Conservation (phyloP, 2,888 invertebrate genomes). For the Hypselothyrea guttata region DNA sequence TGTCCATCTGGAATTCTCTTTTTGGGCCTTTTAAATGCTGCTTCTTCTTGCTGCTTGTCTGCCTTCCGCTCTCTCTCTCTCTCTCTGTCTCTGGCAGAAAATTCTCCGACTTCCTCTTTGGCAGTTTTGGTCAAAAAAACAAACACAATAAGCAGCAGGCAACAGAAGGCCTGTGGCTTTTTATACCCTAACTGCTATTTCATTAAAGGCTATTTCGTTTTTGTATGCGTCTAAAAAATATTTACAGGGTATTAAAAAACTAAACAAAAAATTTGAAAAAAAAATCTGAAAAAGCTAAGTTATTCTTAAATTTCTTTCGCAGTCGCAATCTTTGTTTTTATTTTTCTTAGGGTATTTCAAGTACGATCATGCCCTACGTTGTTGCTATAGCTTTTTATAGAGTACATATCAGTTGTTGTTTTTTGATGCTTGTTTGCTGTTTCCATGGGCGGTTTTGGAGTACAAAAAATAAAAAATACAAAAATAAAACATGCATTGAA, state of each 20-base stretch:
- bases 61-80: too few relatives aligned
- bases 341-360: slow-evolving; percentile 24
- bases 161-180: slow-evolving; percentile 7
- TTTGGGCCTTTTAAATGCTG: not conserved
- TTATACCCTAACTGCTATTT: slow-evolving; percentile 9
- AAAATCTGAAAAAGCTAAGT: too few relatives aligned
- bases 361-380: not conserved
- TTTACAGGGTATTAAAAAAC: too few relatives aligned
- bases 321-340: too few relatives aligned
- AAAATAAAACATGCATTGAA: slow-evolving; percentile 47
- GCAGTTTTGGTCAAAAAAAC: slow-evolving; percentile 14
- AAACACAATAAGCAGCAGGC: not conserved
- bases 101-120: slow-evolving; percentile 30
- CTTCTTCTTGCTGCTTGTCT: slow-evolving; percentile 1
- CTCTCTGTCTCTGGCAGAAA: too few relatives aligned
- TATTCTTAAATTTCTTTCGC: too few relatives aligned
- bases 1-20: not conserved
- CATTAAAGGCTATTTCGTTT: too few relatives aligned
- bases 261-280: too few relatives aligned
- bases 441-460: slow-evolving; percentile 40
- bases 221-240: too few relatives aligned
- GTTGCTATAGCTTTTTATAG: not conserved
- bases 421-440: slow-evolving; percentile 20
- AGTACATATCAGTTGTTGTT: slow-evolving; percentile 8
- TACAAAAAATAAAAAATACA: slow-evolving; percentile 55